phyloP scores from a whole-genome alignment of 2,113 vertebrate genomes.

The Corythaeola cristata region DNA sequence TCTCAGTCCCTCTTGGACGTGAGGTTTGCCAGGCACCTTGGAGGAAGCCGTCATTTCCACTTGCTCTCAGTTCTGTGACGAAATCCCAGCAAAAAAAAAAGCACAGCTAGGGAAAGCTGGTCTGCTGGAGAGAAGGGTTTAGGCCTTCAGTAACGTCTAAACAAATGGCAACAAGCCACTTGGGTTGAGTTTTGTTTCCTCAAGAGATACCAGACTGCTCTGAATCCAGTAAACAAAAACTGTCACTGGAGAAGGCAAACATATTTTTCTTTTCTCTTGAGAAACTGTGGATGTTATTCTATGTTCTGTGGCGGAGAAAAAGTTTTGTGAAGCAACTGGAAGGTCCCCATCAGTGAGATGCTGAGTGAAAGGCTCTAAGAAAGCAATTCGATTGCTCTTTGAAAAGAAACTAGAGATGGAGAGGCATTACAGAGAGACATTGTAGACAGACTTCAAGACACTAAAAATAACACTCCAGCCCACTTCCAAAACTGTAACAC shows the following conservation, averaged over 20 bases:
- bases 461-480: not conserved
- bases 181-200: not conserved
- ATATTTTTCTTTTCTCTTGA: not conserved
- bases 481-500: not conserved
- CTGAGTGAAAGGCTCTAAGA: not conserved
- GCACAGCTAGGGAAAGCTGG: not conserved
- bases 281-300: not conserved
- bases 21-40: not conserved
- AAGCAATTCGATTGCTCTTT: not conserved
- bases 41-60: not conserved
- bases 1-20: not conserved
- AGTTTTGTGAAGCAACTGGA: not conserved
- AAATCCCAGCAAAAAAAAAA: not conserved
- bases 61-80: not conserved
- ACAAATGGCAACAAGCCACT: not conserved
- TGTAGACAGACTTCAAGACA: not conserved
- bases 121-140: not conserved
- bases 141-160: not conserved
- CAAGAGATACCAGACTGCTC: not conserved
- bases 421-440: not conserved
- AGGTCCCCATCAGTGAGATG: not conserved
- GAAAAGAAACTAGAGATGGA: not conserved
- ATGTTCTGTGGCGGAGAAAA: not conserved
- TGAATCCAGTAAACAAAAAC: not conserved
- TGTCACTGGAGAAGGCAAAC: not conserved